phyloP scores from a whole-genome alignment of 2,113 vertebrate species.

The Anoplopoma fimbria region DNA sequence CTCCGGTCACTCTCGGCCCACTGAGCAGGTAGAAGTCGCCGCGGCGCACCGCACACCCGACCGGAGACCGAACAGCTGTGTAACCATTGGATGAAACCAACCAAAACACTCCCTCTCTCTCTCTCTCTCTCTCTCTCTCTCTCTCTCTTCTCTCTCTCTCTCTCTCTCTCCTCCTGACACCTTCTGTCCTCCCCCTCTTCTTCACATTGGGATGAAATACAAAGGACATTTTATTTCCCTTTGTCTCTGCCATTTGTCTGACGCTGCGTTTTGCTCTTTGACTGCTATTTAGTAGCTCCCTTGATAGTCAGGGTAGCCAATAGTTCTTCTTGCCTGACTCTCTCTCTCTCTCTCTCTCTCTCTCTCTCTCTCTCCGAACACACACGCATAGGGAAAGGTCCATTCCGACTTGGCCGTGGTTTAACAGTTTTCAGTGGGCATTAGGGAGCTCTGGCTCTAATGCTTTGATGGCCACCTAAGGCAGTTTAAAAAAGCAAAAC shows the following conservation, averaged over 20 bases:
- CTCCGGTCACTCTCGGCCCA: conserved; percentile 57
- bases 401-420: conserved; percentile 51
- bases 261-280: conserved; percentile 33
- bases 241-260: conserved; percentile 18
- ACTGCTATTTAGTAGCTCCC: conserved; percentile 44
- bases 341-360: background rate
- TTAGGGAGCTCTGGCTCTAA: conserved; percentile 39
- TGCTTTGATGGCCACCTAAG: conserved; percentile 45
- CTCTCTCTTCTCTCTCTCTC: conserved; percentile 2
- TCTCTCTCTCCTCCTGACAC: background rate
- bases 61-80: conserved; percentile 67
- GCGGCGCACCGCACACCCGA: conserved; percentile 4
- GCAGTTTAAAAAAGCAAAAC: conserved; percentile 56
- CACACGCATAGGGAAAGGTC: conserved; percentile 12
- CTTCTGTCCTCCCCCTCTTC: background rate
- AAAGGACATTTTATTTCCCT: background rate
- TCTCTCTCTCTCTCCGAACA: background rate
- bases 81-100: conserved; percentile 49
- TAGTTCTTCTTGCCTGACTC: background rate
- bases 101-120: conserved; percentile 11
- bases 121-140: background rate
- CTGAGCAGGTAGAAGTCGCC: conserved; percentile 55
- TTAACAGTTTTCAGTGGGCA: conserved; percentile 54
- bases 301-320: conserved; percentile 6
- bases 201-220: background rate